phyloP scores from a whole-genome alignment of 1,140 invertebrate species.

The Meteorus sp. region DNA sequence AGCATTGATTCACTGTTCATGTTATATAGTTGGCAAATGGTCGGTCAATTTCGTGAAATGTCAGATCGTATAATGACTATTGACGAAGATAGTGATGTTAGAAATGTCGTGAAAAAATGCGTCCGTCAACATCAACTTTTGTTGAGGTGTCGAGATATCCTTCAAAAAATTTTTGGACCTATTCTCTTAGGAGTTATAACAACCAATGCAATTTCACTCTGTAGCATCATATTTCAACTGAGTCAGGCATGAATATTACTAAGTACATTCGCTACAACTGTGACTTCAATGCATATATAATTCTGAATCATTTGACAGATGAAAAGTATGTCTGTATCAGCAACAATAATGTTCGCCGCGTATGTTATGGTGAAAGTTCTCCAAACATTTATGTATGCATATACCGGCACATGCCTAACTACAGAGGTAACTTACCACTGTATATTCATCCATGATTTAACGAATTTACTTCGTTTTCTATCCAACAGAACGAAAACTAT shows the following conservation, averaged over 20 bases:
- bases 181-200: constrained; percentile 29
- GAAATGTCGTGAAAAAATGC: neutral
- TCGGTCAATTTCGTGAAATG: constrained; percentile 4
- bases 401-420: neutral
- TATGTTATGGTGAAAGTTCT: neutral
- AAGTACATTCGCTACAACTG: neutral
- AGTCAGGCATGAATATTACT: constrained; percentile 28
- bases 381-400: neutral
- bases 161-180: constrained; percentile 36
- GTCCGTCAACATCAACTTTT: neutral
- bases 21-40: constrained; percentile 6
- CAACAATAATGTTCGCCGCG: neutral
- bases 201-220: constrained; percentile 32
- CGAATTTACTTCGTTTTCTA: neutral
- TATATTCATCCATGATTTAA: too few relatives aligned
- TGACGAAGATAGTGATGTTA: neutral
- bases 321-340: neutral
- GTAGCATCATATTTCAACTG: constrained; percentile 35
- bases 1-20: neutral
- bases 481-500: neutral
- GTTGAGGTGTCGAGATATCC: constrained; percentile 22
- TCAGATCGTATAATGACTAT: constrained; percentile 4
- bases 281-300: neutral
- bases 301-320: too few relatives aligned
- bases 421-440: neutral